Evolutionary conservation across 2,888 invertebrate genomes (phyloP).

Genomic region (Drosophila robusta): DNA sequence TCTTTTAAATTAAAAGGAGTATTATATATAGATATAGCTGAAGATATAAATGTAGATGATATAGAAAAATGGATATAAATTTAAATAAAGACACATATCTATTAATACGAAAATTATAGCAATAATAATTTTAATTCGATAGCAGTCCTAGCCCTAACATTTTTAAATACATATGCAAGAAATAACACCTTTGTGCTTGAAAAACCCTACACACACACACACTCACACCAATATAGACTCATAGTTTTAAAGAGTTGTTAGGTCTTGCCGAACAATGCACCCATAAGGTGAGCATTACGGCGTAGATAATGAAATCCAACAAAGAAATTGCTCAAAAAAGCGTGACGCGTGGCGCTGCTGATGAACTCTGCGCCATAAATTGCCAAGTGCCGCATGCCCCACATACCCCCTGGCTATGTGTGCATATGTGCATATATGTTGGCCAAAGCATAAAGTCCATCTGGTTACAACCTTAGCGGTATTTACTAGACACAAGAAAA

Average conservation of each 20-base stretch:
- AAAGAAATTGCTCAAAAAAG: constrained; percentile 77
- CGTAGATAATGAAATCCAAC: constrained; percentile 73
- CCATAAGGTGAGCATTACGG: constrained; percentile 66
- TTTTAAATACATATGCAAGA: background rate
- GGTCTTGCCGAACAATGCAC: constrained; percentile 67
- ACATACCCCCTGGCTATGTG: background rate
- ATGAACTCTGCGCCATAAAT: constrained; percentile 79
- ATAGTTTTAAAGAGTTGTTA: constrained; percentile 35
- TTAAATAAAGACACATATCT: too few relatives aligned
- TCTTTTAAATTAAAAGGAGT: background rate
- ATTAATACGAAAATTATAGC: too few relatives aligned
- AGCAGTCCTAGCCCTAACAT: background rate
- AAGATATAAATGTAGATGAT: background rate
- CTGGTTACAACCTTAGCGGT: constrained; percentile 33
- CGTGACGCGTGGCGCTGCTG: constrained; percentile 69
- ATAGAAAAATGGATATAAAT: background rate
- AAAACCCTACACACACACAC: too few relatives aligned
- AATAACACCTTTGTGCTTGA: background rate
- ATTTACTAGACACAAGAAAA: constrained; percentile 20
- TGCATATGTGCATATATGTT: constrained; percentile 15
- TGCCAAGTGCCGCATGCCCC: constrained; percentile 44
- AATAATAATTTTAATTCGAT: too few relatives aligned
- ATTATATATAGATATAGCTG: background rate
- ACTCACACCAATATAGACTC: background rate
- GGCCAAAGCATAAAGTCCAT: constrained; percentile 17